Conservation (phyloP, 2,113 vertebrate genomes). For the Stegostoma tigrinum region DNA sequence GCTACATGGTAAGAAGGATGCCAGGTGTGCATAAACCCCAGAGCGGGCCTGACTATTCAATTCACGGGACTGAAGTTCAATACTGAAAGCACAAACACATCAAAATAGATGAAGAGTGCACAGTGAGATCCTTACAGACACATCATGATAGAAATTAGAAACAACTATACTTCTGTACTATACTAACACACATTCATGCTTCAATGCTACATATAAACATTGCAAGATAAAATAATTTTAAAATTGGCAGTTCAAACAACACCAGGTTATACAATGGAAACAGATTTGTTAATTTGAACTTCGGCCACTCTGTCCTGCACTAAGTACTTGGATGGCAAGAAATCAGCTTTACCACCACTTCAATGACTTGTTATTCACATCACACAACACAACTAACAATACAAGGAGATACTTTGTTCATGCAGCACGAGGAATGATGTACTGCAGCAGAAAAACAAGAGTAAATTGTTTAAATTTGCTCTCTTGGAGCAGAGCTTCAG, state of each 20-base stretch:
- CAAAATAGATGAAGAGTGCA: conserved; percentile 38
- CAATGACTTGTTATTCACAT: neutral
- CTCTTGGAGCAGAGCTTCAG: neutral
- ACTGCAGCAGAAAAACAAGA: neutral
- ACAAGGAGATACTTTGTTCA: neutral
- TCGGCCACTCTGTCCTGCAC: neutral
- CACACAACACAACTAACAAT: neutral
- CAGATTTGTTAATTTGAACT: neutral
- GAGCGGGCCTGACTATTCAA: conserved; percentile 70
- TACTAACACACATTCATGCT: neutral
- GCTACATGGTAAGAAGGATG: conserved; percentile 83
- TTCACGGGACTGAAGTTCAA: conserved; percentile 76
- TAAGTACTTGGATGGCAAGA: neutral
- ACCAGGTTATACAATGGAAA: neutral
- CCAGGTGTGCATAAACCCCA: conserved; percentile 76
- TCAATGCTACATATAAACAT: neutral
- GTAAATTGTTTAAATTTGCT: neutral
- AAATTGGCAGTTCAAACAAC: neutral
- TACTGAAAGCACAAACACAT: conserved; percentile 56
- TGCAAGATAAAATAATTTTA: neutral
- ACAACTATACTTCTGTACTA: neutral
- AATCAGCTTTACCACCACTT: neutral
- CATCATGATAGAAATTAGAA: neutral
- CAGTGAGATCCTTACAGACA: neutral
- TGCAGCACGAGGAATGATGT: neutral